Percentiles rank a stretch among this genome's conserved stretches.
These are phyloP conservation scores for Glaucidium brasilianum DNA, from an alignment of 2,113 vertebrate species.

Conservation along the genomic window DNA sequence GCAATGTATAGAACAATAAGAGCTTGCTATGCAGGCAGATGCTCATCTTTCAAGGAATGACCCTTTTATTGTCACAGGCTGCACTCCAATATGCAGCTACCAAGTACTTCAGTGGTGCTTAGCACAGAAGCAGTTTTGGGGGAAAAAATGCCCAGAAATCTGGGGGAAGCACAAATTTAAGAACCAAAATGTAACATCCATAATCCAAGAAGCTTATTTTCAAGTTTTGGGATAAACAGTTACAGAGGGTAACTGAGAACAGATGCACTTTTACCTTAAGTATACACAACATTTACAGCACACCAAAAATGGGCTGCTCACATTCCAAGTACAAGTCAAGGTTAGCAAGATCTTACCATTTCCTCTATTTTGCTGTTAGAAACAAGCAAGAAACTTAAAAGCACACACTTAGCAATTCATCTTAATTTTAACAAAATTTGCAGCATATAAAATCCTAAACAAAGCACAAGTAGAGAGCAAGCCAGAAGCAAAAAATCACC, in stretches of 20 bases:
- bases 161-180: not conserved
- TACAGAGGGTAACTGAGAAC: not conserved
- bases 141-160: not conserved
- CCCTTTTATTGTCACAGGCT: not conserved
- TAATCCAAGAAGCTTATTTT: not conserved
- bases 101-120: not conserved
- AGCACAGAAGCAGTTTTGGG: not conserved
- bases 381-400: not conserved
- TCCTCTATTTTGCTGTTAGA: not conserved
- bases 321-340: not conserved
- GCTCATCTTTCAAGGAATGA: not conserved
- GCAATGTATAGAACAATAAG: not conserved
- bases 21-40: not conserved
- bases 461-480: not conserved
- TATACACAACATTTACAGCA: not conserved
- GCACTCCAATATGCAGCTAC: not conserved
- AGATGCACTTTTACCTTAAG: not conserved
- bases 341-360: not conserved
- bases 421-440: not conserved
- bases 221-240: not conserved
- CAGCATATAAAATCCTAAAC: not conserved
- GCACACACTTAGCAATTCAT: not conserved
- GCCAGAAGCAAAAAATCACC: not conserved
- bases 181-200: not conserved
- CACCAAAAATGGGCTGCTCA: not conserved